Percentiles rank a stretch among this genome's conserved stretches.
Evolutionary conservation across 2,888 invertebrate species (phyloP).

Genomic region (Zele albiditarsus): DNA sequence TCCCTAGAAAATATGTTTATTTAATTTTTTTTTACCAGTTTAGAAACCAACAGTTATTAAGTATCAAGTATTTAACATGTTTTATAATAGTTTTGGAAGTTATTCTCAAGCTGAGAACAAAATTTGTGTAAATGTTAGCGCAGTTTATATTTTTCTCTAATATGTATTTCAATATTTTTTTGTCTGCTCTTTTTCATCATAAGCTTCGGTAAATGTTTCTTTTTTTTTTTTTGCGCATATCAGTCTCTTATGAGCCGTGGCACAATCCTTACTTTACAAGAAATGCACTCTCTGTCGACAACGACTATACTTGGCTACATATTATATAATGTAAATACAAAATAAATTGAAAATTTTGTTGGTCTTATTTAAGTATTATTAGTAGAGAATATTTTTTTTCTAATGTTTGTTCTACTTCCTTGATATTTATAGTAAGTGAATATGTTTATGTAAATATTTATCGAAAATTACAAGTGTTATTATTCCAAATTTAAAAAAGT

Average conservation of each 20-base stretch:
- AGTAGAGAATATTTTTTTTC: not conserved
- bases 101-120: conserved; percentile 49
- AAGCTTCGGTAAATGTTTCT: conserved; percentile 6
- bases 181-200: conserved; percentile 36
- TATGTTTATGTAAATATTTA: conserved; percentile 2
- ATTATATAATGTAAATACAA: conserved; percentile 26
- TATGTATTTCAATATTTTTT: conserved; percentile 30
- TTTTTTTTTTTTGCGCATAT: conserved; percentile 23
- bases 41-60: conserved; percentile 53
- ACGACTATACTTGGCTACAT: conserved; percentile 1
- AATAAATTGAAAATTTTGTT: conserved; percentile 20
- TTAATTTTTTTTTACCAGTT: conserved; percentile 44
- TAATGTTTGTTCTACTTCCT: not conserved
- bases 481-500: conserved; percentile 3
- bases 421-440: not conserved
- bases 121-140: conserved; percentile 51
- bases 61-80: conserved; percentile 52
- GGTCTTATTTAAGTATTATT: conserved; percentile 9
- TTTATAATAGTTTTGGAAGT: conserved; percentile 55
- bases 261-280: conserved; percentile 15
- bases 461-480: not conserved
- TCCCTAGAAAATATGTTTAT: conserved; percentile 54
- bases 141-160: conserved; percentile 41
- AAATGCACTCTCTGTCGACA: conserved; percentile 27
- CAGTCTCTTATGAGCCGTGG: conserved; percentile 20